Percentiles rank a stretch among this genome's conserved stretches.
Evolutionary conservation across 2,113 vertebrate species (phyloP).

Genomic region (Chascanopsetta lugubris): DNA sequence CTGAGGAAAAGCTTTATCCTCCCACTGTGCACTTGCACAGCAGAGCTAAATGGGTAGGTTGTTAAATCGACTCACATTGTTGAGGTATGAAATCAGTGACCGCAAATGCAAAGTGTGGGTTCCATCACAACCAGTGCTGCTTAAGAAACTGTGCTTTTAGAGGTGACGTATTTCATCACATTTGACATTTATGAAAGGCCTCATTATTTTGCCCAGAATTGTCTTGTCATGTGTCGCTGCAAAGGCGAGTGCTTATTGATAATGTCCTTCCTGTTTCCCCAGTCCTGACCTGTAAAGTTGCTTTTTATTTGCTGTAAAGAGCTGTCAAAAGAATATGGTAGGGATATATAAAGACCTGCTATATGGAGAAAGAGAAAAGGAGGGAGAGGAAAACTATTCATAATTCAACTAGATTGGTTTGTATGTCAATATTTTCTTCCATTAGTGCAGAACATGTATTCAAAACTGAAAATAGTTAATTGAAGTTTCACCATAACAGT

Average conservation of each 20-base stretch:
- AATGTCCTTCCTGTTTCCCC: neutral
- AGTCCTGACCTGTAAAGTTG: too few species aligned
- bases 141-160: neutral
- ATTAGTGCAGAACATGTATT: neutral
- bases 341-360: neutral
- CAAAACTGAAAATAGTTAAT: too few species aligned
- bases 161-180: neutral
- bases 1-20: neutral
- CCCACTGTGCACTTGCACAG: neutral
- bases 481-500: too few species aligned
- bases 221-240: neutral
- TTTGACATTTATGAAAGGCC: neutral
- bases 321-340: too few species aligned
- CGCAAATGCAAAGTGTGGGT: neutral
- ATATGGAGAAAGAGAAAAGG: neutral
- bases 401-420: neutral
- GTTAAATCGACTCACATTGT: neutral
- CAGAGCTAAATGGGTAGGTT: constrained; percentile 3
- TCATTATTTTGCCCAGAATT: neutral
- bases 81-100: neutral
- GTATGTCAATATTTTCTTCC: neutral
- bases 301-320: too few species aligned
- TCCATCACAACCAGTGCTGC: neutral
- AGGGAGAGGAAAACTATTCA: neutral
- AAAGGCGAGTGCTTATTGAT: neutral